Percentiles rank a stretch among this genome's conserved stretches.
These are phyloP conservation scores for Crepidodera aurea DNA, from an alignment of 2,888 invertebrate species.

Conservation along the genomic window DNA sequence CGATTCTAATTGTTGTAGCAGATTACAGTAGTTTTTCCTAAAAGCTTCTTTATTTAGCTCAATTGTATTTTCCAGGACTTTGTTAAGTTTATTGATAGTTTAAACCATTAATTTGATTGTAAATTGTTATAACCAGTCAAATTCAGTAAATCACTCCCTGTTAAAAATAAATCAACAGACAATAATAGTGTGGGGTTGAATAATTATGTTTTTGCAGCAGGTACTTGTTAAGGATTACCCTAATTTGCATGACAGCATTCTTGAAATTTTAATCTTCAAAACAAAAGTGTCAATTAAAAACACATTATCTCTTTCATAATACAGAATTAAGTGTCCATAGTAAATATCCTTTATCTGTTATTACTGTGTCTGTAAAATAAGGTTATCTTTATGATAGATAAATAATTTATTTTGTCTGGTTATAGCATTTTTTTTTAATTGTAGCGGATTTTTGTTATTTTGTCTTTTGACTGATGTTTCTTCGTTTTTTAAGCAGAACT, in stretches of 20 bases:
- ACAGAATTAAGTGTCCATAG: too few relatives aligned
- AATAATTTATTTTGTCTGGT: neutral
- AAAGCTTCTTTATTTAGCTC: slow-evolving; percentile 13
- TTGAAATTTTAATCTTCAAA: too few relatives aligned
- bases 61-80: slow-evolving; percentile 4
- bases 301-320: too few relatives aligned
- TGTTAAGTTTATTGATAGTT: slow-evolving; percentile 13
- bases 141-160: neutral
- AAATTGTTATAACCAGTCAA: slow-evolving; percentile 1
- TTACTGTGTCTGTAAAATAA: too few relatives aligned
- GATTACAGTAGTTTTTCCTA: slow-evolving; percentile 40
- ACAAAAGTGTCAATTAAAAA: too few relatives aligned
- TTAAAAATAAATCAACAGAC: neutral
- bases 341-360: too few relatives aligned
- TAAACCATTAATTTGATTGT: neutral
- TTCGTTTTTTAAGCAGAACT: neutral
- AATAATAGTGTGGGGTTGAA: neutral
- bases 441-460: too few relatives aligned
- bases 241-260: too few relatives aligned
- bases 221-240: too few relatives aligned
- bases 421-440: slow-evolving; percentile 4
- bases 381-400: too few relatives aligned
- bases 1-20: slow-evolving; percentile 71
- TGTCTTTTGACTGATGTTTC: slow-evolving; percentile 7
- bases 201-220: too few relatives aligned